Evolutionary conservation across 2,113 vertebrate species (phyloP), one percentile per base, ranked within the genome.

Genomic region (Nematolebias whitei): DNA sequence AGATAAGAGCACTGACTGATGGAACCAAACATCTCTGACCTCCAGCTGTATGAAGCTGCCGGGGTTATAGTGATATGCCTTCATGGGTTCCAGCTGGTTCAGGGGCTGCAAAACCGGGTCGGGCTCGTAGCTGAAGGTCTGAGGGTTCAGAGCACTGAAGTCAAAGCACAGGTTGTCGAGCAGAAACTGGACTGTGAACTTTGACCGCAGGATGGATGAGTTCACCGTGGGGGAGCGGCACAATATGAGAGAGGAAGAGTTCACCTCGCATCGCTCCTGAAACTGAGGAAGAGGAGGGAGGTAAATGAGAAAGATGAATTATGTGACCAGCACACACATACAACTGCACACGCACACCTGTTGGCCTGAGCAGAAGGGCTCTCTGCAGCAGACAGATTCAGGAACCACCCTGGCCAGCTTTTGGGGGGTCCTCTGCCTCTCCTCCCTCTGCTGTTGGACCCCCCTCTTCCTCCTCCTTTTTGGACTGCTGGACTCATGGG

Each of bases 11-110:
- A 20, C 43, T 7, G 41, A 44, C 16, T 10, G 18, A 45, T 9
- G 9, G 5, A 45, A 16, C 2, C 6, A 8, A 18, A 20, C 9
- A 35, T 50, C 9, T 50, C 82, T 82, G 23, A 99, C 98, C 96
- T 99, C 98, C 59, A 99, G 95, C 44, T 96, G 97, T 49, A 99
- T 96, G 90, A 98, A 95, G 4, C 97, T 98, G 62, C 98, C 96
- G 0, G 97, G 97, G 77, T 98, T 99, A 91, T 99, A 96, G 45
- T 94, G 94, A 88, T 96, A 98, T 0, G 95, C 95, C 26, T 90
- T 91, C 66, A 85, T 85, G 22, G 93, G 93, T 52, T 97, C 94
- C 63, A 95, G 94, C 0, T 93, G 88, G 82, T 95, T 98, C 51
- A 99, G 78, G 0, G 88, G 90, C 24, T 84, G 89, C 62, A 99